These are phyloP conservation scores for Caerostris extrusa DNA, from an alignment of 1,140 invertebrate species.

Conservation along the genomic window DNA sequence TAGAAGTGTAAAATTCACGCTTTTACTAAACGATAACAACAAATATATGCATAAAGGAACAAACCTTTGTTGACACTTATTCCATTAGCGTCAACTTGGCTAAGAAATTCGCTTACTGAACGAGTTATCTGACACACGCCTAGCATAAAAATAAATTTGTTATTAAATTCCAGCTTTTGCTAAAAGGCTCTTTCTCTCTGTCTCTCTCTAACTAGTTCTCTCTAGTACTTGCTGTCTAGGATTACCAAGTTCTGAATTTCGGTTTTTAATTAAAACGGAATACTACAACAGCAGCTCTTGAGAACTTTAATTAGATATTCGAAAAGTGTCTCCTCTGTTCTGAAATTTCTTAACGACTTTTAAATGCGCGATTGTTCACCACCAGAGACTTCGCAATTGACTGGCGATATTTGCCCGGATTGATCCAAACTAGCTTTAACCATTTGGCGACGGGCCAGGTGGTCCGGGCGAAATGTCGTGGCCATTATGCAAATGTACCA, in stretches of 20 bases:
- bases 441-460: constrained; percentile 48
- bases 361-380: constrained; percentile 23
- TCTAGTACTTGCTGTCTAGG: background rate
- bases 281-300: background rate
- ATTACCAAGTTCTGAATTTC: constrained; percentile 11
- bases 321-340: background rate
- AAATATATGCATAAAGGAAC: constrained; percentile 1
- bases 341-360: constrained; percentile 28
- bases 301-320: constrained; percentile 35
- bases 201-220: background rate
- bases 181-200: background rate
- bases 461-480: constrained; percentile 3
- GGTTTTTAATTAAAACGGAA: constrained; percentile 28
- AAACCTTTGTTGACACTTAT: background rate
- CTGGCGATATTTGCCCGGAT: background rate
- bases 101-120: background rate
- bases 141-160: constrained; percentile 24
- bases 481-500: constrained; percentile 48
- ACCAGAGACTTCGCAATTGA: background rate
- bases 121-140: background rate
- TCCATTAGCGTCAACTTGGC: constrained; percentile 4
- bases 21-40: background rate
- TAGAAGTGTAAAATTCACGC: background rate
- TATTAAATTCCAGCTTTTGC: constrained; percentile 16
- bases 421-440: background rate